These are phyloP conservation scores for Drosophila picticornis DNA, from an alignment of 2,888 invertebrate genomes.

Conservation along the genomic window DNA sequence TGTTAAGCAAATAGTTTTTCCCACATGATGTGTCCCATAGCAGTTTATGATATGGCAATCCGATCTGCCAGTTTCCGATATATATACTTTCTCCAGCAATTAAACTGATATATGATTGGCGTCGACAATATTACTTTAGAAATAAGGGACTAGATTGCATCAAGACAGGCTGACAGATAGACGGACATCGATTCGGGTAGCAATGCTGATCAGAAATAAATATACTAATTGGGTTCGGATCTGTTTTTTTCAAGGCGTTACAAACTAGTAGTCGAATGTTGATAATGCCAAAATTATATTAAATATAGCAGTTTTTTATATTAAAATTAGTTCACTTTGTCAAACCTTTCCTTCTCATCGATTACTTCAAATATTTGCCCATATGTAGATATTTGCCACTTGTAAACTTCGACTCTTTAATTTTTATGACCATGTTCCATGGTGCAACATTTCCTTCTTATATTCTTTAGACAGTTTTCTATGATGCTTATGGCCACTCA, in stretches of 20 bases:
- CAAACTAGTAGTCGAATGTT: not conserved
- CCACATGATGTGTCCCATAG: not conserved
- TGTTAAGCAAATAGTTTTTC: not conserved
- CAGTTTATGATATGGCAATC: not conserved
- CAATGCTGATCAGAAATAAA: not conserved
- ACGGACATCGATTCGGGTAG: too few relatives aligned
- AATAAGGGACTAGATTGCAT: not conserved
- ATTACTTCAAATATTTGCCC: not conserved
- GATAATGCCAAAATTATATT: not conserved
- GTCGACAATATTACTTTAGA: not conserved
- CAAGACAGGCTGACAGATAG: not conserved
- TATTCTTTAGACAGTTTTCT: constrained; percentile 54
- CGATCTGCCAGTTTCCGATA: not conserved
- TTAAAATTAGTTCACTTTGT: not conserved
- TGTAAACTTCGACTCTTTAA: not conserved
- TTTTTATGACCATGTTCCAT: constrained; percentile 9
- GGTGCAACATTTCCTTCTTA: constrained; percentile 55
- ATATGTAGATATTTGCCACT: not conserved
- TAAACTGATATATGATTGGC: fast-evolving
- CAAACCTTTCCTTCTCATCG: not conserved
- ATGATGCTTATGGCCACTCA: constrained; percentile 48
- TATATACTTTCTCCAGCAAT: not conserved
- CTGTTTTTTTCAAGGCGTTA: not conserved
- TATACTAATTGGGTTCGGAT: not conserved
- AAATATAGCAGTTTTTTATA: too few relatives aligned